Base-by-base conservation (phyloP, 2,797 vertebrate genomes). In the Enteromius treurensis region DNA sequence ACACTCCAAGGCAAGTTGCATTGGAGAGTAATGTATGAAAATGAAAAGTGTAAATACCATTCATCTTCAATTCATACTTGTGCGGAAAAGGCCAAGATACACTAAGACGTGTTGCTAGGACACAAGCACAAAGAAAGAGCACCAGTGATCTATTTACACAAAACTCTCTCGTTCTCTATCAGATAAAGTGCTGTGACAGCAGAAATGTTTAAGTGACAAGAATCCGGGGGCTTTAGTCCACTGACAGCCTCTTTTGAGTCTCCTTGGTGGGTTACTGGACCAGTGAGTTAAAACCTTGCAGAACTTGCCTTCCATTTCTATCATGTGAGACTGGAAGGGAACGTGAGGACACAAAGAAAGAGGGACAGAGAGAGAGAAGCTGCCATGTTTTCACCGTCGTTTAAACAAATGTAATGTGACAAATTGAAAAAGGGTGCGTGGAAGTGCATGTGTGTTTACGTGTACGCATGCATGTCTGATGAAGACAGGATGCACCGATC, bases 321-420 rank as follows among this genome's bases (percentile, higher is more conserved):
- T 81, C 69, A 87, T 37, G 19, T 34, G 23, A 19, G 77, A 47
- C 29, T 40, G 79, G 84, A 78, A 88, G 87, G 65, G 58, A 79
- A 84, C 85, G 68, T 88, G 87, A 87, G 88, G 90, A 78, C 82
- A 83, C 69, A 71, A 78, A 71, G 37, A 73, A 51, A 81, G 62
- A 88, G 68, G 82, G n/a, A 62, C 81, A 55, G 37, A 88, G 86
- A 88, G 90, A 91, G 91, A 90, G 91, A 82, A 95, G 92, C 94
- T 93, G 93, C 94, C 94, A 91, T 94, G 95, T 95, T 96, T 96
- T 95, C 91, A 93, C 93, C 90, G 93, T 95, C 97, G 95, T 96
- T 97, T 96, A 94, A 93, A 92, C 92, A 95, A 96, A 97, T 96
- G 88, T 89, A 94, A 95, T 94, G 93, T 96, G 97, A 97, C 97